These are phyloP conservation scores for Nematostella vectensis DNA, from an alignment of 92 coral and sea anemone genomes.

Conservation along the genomic window DNA sequence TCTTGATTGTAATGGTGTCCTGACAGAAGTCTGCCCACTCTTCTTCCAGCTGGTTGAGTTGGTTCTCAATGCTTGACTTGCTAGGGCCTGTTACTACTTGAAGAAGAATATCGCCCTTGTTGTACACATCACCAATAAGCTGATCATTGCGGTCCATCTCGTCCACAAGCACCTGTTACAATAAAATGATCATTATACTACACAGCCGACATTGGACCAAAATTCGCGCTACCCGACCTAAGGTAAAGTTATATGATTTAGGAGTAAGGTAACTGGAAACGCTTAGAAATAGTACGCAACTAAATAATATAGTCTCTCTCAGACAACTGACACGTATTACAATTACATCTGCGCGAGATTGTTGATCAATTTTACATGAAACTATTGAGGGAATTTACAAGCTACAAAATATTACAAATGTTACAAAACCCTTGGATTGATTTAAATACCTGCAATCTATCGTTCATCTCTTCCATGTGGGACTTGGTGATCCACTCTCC, in stretches of 20 bases:
- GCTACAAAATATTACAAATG: too few species aligned
- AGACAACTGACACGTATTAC: too few species aligned
- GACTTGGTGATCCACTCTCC: slow-evolving; percentile 36
- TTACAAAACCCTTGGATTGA: too few species aligned
- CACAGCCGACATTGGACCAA: not conserved
- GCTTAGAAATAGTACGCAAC: too few species aligned
- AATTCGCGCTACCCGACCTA: too few species aligned
- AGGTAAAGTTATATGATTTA: too few species aligned
- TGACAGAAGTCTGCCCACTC: slow-evolving; percentile 99
- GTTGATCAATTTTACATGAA: too few species aligned
- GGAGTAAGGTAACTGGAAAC: too few species aligned
- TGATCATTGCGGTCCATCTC: slow-evolving; percentile 96
- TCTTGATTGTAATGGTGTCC: slow-evolving; percentile 59
- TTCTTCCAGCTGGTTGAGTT: slow-evolving; percentile 76
- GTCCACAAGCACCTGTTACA: slow-evolving; percentile 67
- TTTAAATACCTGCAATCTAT: slow-evolving; percentile 72
- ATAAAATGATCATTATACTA: not conserved
- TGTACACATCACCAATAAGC: slow-evolving; percentile 90
- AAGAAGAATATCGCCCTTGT: slow-evolving; percentile 79
- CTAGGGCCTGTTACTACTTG: slow-evolving; percentile 66
- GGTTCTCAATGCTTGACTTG: slow-evolving; percentile 69
- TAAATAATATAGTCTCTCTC: too few species aligned
- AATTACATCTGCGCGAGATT: too few species aligned
- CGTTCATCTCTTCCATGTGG: slow-evolving; percentile 64
- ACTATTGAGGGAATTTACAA: too few species aligned